Conservation (phyloP, 2,888 invertebrate species). For the Pediacus dermestoides region DNA sequence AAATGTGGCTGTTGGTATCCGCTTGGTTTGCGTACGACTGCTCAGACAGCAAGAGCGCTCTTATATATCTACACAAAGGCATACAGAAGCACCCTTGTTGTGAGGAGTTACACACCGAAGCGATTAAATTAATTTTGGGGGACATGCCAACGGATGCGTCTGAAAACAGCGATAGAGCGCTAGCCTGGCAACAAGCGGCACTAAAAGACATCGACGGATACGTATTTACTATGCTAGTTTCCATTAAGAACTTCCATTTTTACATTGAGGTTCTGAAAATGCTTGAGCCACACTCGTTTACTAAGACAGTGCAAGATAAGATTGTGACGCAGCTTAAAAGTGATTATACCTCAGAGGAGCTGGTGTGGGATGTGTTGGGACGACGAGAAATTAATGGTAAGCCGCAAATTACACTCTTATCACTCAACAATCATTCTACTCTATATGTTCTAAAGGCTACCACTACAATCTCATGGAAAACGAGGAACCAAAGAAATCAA, state of each 20-base stretch:
- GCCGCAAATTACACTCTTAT: too few relatives aligned
- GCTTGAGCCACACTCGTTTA: constrained; percentile 8
- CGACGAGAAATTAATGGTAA: constrained; percentile 17
- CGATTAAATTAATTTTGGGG: constrained; percentile 15
- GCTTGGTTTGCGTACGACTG: too few relatives aligned
- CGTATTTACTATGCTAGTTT: constrained; percentile 12
- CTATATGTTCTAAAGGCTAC: too few relatives aligned
- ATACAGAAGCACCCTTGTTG: constrained; percentile 12
- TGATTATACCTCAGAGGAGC: constrained; percentile 13
- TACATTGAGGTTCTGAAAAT: constrained; percentile 13
- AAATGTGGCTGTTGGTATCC: constrained; percentile 16
- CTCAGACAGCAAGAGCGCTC: too few relatives aligned
- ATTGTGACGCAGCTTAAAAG: constrained; percentile 12
- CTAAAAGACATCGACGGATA: constrained; percentile 11
- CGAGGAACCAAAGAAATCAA: too few relatives aligned
- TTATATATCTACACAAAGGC: constrained; percentile 14
- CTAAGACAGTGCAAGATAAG: constrained; percentile 10
- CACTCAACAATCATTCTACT: too few relatives aligned
- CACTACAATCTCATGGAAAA: too few relatives aligned
- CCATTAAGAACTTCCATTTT: constrained; percentile 10
- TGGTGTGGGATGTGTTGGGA: constrained; percentile 17
- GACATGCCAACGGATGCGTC: too few relatives aligned
- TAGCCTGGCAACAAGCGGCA: too few relatives aligned
- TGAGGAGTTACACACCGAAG: constrained; percentile 14
- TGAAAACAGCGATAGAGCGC: too few relatives aligned